A percentile compares a stretch with the other conserved stretches of the same genome.
Evolutionary conservation across 2,797 vertebrate genomes (phyloP).

Genomic region (Sparidentex hasta): DNA sequence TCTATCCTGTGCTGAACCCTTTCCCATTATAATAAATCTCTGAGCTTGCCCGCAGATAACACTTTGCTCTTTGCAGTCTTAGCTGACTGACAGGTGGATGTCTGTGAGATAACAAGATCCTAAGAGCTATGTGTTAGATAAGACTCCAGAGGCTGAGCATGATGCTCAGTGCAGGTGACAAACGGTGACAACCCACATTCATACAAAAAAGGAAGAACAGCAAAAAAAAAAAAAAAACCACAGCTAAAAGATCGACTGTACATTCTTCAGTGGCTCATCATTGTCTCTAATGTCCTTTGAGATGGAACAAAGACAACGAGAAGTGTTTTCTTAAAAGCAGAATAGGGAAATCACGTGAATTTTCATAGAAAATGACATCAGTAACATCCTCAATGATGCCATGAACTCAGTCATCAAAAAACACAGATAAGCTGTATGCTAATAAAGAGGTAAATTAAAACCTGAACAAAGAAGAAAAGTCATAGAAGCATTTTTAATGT

Average conservation of each 20-base stretch:
- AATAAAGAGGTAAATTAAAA: neutral
- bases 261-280: slow-evolving; percentile 15
- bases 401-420: neutral
- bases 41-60: slow-evolving; percentile 19
- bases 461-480: too few species aligned
- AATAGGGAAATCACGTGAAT: too few species aligned
- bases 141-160: slow-evolving; percentile 24
- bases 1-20: slow-evolving; percentile 37
- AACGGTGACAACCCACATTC: neutral
- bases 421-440: neutral
- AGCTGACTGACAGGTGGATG: slow-evolving; percentile 51
- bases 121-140: slow-evolving; percentile 13
- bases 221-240: neutral
- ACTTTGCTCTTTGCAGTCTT: slow-evolving; percentile 20
- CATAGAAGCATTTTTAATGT: too few species aligned
- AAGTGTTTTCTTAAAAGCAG: neutral
- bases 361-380: too few species aligned
- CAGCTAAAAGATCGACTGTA: neutral
- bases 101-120: slow-evolving; percentile 24
- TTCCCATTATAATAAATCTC: slow-evolving; percentile 50
- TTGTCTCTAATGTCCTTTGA: neutral
- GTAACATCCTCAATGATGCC: neutral
- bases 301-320: neutral
- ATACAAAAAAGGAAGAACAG: neutral
- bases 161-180: slow-evolving; percentile 1